Percentiles rank a stretch among this genome's conserved stretches.
Conservation (phyloP, 1,140 invertebrate species). For the Papilio polyxenes region DNA sequence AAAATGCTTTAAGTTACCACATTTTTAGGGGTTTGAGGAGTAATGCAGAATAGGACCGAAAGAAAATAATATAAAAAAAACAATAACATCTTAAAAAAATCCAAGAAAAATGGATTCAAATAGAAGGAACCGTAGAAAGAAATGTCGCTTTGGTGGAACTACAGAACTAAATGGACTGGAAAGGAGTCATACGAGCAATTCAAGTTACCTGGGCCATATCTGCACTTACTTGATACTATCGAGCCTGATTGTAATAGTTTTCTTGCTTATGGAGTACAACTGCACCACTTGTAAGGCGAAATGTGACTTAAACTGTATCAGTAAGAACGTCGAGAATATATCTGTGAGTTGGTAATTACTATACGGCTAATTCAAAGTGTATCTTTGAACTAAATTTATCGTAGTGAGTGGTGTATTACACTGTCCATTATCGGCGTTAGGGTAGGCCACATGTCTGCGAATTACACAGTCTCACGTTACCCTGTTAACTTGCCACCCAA, state of each 20-base stretch:
- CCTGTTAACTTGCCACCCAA: too few species aligned
- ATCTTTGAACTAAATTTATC: background rate
- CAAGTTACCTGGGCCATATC: constrained; percentile 46
- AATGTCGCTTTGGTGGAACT: constrained; percentile 41
- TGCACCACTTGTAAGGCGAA: constrained; percentile 56
- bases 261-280: constrained; percentile 63
- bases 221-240: constrained; percentile 58
- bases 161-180: constrained; percentile 30
- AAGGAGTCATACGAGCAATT: constrained; percentile 40
- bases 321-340: constrained; percentile 58
- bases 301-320: constrained; percentile 55
- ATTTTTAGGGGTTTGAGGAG: background rate
- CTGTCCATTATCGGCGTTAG: too few species aligned
- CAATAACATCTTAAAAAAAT: constrained; percentile 38
- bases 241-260: constrained; percentile 56
- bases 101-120: constrained; percentile 55
- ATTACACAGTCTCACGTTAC: too few species aligned
- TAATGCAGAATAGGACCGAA: background rate
- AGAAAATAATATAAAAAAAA: background rate
- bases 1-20: constrained; percentile 18
- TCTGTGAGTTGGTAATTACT: constrained; percentile 50
- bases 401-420: background rate
- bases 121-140: constrained; percentile 55
- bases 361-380: constrained; percentile 33
- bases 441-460: too few species aligned